Evolutionary conservation across 2,888 invertebrate genomes (phyloP).

Genomic region (Asteroscopus sphinx): DNA sequence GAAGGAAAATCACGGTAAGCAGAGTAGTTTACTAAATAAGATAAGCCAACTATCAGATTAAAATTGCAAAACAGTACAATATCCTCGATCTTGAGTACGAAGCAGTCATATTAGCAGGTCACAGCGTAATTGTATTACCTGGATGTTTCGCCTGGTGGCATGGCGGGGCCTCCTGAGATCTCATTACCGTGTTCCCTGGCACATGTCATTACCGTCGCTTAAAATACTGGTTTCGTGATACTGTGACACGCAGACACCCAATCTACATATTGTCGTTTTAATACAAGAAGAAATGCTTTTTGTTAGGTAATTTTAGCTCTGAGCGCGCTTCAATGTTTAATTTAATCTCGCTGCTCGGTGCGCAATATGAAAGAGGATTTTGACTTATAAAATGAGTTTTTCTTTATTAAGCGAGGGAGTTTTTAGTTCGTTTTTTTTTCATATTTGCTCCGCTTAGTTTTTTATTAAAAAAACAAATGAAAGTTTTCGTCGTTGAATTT

Average conservation of each 20-base stretch:
- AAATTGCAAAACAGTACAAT: slow-evolving; percentile 19
- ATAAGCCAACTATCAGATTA: slow-evolving; percentile 20
- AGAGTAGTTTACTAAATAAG: slow-evolving; percentile 3
- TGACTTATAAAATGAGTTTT: slow-evolving; percentile 15
- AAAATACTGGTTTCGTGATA: slow-evolving; percentile 23
- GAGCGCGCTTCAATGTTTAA: slow-evolving; percentile 28
- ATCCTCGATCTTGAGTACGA: slow-evolving; percentile 3
- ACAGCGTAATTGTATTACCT: slow-evolving; percentile 39
- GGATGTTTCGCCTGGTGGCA: slow-evolving; percentile 10
- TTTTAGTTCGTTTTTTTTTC: slow-evolving; percentile 19
- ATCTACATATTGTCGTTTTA: slow-evolving; percentile 53
- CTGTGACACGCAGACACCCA: slow-evolving; percentile 28
- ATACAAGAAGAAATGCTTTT: slow-evolving; percentile 41
- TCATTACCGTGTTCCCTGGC: slow-evolving; percentile 38
- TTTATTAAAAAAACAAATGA: slow-evolving; percentile 29
- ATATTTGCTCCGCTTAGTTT: slow-evolving; percentile 4
- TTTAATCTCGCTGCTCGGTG: slow-evolving; percentile 29
- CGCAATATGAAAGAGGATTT: slow-evolving; percentile 9
- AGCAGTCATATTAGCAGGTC: slow-evolving; percentile 22
- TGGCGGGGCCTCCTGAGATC: slow-evolving; percentile 24
- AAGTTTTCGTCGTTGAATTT: neutral
- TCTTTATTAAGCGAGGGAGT: slow-evolving; percentile 1
- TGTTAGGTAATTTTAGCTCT: slow-evolving; percentile 41
- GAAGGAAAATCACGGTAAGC: neutral
- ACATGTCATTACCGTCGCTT: slow-evolving; percentile 34